phyloP scores from a whole-genome alignment of 2,888 invertebrate genomes.

The Sphecodes monilicornis region DNA sequence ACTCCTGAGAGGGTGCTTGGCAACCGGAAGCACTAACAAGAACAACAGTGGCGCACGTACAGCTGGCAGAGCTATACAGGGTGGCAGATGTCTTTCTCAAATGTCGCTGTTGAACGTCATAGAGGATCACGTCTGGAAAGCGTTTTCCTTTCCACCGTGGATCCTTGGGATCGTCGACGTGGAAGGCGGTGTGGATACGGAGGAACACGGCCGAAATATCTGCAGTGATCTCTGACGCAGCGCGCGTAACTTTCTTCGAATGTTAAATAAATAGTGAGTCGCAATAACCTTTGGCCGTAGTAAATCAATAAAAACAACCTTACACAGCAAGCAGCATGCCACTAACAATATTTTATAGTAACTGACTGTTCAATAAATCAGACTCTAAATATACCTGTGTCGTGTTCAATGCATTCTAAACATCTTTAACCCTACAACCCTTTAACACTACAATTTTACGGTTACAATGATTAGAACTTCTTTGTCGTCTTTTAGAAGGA shows the following conservation, averaged over 20 bases:
- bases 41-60: slow-evolving; percentile 59
- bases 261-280: slow-evolving; percentile 32
- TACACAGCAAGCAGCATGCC: slow-evolving; percentile 40
- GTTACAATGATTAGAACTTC: neutral
- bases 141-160: slow-evolving; percentile 52
- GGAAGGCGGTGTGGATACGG: slow-evolving; percentile 39
- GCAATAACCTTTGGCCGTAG: slow-evolving; percentile 28
- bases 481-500: neutral
- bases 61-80: slow-evolving; percentile 63
- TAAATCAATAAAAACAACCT: slow-evolving; percentile 25
- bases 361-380: slow-evolving; percentile 7
- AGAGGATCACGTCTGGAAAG: slow-evolving; percentile 59
- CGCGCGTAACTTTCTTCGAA: slow-evolving; percentile 22
- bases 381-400: neutral
- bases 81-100: slow-evolving; percentile 74
- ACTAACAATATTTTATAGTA: neutral
- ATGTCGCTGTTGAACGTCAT: slow-evolving; percentile 64
- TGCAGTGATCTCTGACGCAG: slow-evolving; percentile 29
- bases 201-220: slow-evolving; percentile 32
- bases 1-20: slow-evolving; percentile 67
- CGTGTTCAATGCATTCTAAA: neutral
- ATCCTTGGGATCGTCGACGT: slow-evolving; percentile 49
- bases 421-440: too few relatives aligned
- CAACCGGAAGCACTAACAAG: slow-evolving; percentile 74
- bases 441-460: neutral